These are phyloP conservation scores for Morphnarchus princeps DNA, from an alignment of 2,113 vertebrate genomes.

Conservation along the genomic window DNA sequence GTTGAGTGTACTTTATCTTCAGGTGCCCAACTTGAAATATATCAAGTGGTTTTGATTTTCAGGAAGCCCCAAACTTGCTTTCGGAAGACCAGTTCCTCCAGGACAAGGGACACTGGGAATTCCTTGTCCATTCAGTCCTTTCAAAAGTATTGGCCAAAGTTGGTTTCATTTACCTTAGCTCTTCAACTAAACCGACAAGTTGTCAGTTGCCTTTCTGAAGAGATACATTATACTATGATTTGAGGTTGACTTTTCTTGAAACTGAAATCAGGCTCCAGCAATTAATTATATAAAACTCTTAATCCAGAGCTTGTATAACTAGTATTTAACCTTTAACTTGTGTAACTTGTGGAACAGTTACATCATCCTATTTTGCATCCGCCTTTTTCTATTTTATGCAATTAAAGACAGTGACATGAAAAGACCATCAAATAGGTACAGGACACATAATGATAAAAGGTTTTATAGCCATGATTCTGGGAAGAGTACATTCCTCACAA, in stretches of 20 bases:
- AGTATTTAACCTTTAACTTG: conserved; percentile 22
- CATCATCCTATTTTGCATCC: neutral
- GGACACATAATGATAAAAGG: neutral
- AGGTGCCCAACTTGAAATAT: neutral
- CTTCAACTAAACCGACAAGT: neutral
- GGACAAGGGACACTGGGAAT: neutral
- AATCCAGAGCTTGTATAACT: conserved; percentile 17
- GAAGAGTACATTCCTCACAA: neutral
- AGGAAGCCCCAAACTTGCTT: neutral
- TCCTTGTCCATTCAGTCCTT: neutral
- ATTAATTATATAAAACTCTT: neutral
- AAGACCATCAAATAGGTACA: neutral
- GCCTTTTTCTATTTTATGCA: neutral
- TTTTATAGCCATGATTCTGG: conserved; percentile 41
- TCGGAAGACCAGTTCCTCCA: neutral
- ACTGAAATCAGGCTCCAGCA: neutral
- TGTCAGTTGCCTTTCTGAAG: neutral
- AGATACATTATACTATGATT: neutral
- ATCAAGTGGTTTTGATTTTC: neutral
- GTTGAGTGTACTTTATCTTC: neutral
- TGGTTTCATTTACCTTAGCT: neutral
- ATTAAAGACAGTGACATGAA: neutral
- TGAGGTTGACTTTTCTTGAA: neutral
- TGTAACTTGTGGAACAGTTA: neutral
- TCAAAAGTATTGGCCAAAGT: neutral